Evolutionary conservation across 2,888 invertebrate genomes (phyloP), one percentile per base, ranked within the genome.

Genomic region (Tanytarsus gracilentus): DNA sequence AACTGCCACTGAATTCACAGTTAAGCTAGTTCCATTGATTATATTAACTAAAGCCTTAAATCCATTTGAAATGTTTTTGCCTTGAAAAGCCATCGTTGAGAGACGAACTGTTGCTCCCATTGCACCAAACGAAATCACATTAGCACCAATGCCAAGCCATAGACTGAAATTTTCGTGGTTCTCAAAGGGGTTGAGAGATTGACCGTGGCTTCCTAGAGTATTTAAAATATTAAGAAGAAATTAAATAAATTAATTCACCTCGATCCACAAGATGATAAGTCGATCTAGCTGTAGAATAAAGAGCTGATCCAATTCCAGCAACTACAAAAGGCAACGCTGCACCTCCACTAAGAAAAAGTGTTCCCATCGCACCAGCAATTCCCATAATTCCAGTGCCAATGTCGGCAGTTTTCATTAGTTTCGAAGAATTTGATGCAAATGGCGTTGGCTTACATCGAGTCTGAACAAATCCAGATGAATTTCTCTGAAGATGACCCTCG

Each of bases 91-190:
- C 2, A 58, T n/a, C 4, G 58, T 48, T 18, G 58, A 58, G 11
- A 58, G 18, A 7, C 58, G 58, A 29, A 58, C 40, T 7, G 58
- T 58, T n/a, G 58, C 58, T 23, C 58, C 58, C 58, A 58, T 58
- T 4, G 58, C 44, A 16, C 58, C 58, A 58, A 58, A 58, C 8
- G 40, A 40, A 27, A 58, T 58, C 2, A 58, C 27, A 30, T 58
- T 58, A 14, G 58, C 58, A 11, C 48, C 44, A 48, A 58, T 58
- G 2, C 58, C 58, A 21, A 58, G 48, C 58, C 58, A 58, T 14
- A 58, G 16, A 48, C 58, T 58, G 18, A 58, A 58, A 7, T 16
- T 58, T 9, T 58, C 58, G n/a, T 58, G 58, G 14, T 11, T 48
- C 8, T 58, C 48, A 30, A 58, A 30, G 9, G 58, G 58, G 30